Base-by-base conservation (phyloP, 1,140 invertebrate species). In the Bombus vancouverensis region DNA sequence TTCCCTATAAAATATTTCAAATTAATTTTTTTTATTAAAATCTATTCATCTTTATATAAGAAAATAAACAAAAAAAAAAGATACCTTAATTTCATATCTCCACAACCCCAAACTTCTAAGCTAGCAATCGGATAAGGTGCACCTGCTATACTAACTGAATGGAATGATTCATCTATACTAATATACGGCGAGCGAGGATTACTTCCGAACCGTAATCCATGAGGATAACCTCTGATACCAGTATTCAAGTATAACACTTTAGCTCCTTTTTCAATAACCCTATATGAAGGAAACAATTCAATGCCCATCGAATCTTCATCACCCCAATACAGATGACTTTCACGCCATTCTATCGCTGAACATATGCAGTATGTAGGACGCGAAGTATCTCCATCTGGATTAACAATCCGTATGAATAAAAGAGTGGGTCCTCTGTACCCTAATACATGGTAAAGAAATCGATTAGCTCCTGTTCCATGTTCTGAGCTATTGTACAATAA, bases 181-280 rank as follows among this genome's bases (percentile, higher is more conserved):
- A 99, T 96, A 28, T 97, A 95, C 0, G 98, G 97, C 86, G 97
- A 97, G 73, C 97, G 96, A 2, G 97, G 97, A 95, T 98, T 97
- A 62, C 96, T 96, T 28, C 98, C 98, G 1, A 98, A 97, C 71
- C 98, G 96, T 44, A 99, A 95, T 0, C 98, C 98, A 91, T 97
- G 96, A 0, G 98, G 98, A 94, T 98, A 98, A 1, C 98, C 98
- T 81, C 98, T 96, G 90, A 98, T 98, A 22, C 95, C 96, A 18
- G 97, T 97, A 93, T 98, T 99, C 91, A 98, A 96, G 93, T 98
- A 98, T 87, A 98, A 93, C 92, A 98, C 96, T 92, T 98, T 98
- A 3, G 96, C 94, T 65, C 97, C 97, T 79, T 95, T 96, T 88
- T 97, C 97, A 83, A 97, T 94, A 85, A 97, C 92, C 83, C 94